Percentiles rank a stretch among this genome's conserved stretches.
These are phyloP conservation scores for Tragelaphus imberbis DNA, from an alignment of 2,113 vertebrate genomes.

Conservation along the genomic window DNA sequence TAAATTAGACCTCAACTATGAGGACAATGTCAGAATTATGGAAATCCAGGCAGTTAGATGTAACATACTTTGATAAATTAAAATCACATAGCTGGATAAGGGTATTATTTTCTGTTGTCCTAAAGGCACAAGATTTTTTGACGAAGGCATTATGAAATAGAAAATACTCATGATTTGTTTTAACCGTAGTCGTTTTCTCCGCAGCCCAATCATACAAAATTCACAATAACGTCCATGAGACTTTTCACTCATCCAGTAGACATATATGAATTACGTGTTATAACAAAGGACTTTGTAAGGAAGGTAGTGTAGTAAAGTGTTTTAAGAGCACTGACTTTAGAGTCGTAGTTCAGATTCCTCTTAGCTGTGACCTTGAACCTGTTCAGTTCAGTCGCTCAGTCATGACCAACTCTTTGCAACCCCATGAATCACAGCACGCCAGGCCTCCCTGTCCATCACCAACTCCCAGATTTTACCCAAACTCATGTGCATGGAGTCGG, in stretches of 20 bases:
- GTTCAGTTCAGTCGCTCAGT: not conserved
- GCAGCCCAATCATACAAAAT: not conserved
- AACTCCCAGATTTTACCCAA: not conserved
- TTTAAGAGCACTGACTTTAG: not conserved
- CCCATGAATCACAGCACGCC: fast-evolving
- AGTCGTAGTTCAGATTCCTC: not conserved
- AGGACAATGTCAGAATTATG: not conserved
- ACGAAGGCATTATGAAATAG: not conserved
- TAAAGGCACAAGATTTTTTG: not conserved
- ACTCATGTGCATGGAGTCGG: not conserved
- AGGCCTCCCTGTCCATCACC: not conserved
- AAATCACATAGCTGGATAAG: not conserved
- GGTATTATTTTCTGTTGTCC: not conserved
- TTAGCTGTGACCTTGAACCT: not conserved
- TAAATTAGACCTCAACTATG: not conserved
- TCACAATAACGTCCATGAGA: not conserved
- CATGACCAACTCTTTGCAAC: not conserved
- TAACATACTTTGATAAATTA: not conserved
- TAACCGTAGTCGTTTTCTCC: not conserved
- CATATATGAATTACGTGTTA: not conserved
- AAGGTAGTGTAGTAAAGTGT: not conserved
- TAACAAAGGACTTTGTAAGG: not conserved
- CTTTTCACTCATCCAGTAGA: not conserved
- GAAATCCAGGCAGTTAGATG: not conserved
- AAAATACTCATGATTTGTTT: not conserved